phyloP scores from a whole-genome alignment of 1,140 invertebrate species.

The Bombus confusus region DNA sequence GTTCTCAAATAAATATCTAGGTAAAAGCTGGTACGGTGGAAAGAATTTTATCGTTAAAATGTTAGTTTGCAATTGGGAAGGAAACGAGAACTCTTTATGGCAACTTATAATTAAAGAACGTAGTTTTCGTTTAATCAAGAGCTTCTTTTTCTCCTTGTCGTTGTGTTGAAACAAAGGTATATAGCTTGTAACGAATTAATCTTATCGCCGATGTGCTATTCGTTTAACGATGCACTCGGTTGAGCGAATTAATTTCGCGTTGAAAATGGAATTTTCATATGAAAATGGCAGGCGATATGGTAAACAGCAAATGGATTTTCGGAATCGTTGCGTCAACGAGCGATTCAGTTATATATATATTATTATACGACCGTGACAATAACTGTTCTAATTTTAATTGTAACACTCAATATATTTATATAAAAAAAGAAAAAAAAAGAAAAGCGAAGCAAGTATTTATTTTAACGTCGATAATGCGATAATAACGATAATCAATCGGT shows the following conservation, averaged over 20 bases:
- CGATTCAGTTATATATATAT: no score
- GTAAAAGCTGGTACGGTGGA: background rate
- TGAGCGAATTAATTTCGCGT: background rate
- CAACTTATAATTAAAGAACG: background rate
- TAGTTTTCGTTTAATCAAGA: background rate
- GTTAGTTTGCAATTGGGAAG: background rate
- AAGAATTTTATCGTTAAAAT: background rate
- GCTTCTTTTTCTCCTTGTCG: no score
- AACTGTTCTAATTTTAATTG: no score
- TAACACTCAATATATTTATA: no score
- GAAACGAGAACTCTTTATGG: background rate
- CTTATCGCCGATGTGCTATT: background rate
- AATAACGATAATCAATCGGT: no score
- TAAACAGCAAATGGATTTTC: no score
- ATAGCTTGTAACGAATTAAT: background rate
- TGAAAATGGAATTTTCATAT: background rate
- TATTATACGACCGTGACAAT: no score
- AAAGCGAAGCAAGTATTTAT: no score
- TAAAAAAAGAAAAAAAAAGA: no score
- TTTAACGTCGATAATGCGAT: no score
- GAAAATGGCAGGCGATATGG: background rate
- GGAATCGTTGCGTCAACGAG: no score
- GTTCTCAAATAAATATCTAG: no score
- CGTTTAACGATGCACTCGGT: background rate
- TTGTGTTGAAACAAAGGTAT: background rate